phyloP scores from a whole-genome alignment of 1,140 invertebrate genomes.

The Listronotus oregonensis region DNA sequence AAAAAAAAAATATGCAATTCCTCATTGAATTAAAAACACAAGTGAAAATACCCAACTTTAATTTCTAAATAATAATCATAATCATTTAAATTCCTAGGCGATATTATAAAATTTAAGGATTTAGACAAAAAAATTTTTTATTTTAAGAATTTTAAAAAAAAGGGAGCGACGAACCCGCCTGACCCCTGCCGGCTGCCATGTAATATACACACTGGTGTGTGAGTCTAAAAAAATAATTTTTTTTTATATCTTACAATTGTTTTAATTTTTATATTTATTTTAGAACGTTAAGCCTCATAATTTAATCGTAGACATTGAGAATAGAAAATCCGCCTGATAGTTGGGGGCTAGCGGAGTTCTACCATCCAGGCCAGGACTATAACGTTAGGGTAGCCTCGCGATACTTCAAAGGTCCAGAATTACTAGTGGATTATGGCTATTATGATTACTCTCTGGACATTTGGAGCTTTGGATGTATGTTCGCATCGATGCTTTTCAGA shows the following conservation, averaged over 20 bases:
- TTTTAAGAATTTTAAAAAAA: too few species aligned
- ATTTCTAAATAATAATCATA: too few species aligned
- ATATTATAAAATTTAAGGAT: too few species aligned
- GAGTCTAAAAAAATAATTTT: too few species aligned
- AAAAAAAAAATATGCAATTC: too few species aligned
- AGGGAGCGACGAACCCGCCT: too few species aligned
- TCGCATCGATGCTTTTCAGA: conserved; percentile 99
- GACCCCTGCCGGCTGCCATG: too few species aligned
- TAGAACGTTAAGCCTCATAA: conserved; percentile 79
- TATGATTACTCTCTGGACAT: conserved; percentile 99
- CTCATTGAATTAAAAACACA: too few species aligned
- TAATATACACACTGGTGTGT: too few species aligned
- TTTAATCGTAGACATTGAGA: conserved; percentile 81
- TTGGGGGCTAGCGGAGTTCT: conserved; percentile 83
- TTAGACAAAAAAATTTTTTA: too few species aligned
- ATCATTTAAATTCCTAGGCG: too few species aligned
- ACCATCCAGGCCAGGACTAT: conserved; percentile 92
- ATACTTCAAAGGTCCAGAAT: conserved; percentile 98
- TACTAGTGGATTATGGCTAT: conserved; percentile 98
- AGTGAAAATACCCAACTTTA: too few species aligned
- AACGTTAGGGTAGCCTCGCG: conserved; percentile 98
- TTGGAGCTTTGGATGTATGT: conserved; percentile 99
- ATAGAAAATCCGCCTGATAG: conserved; percentile 74
- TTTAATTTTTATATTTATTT: not conserved
- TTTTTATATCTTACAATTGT: not conserved